A percentile compares a stretch with the other conserved stretches of the same genome.
Evolutionary conservation across 2,888 invertebrate species (phyloP).

Genomic region (Clistopyga incitator): DNA sequence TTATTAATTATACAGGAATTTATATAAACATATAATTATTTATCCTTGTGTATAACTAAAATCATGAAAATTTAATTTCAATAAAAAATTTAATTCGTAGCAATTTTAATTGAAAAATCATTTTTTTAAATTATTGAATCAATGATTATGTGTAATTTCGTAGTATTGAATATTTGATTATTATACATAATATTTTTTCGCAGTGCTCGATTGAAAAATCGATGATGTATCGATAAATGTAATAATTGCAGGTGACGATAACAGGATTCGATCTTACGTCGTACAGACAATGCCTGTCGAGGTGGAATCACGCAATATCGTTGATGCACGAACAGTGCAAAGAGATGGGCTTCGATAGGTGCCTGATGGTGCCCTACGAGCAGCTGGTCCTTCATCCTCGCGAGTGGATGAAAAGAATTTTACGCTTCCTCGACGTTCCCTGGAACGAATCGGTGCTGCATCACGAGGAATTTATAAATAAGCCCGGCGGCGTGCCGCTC

Average conservation of each 20-base stretch:
- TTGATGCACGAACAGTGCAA: constrained; percentile 97
- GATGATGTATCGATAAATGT: not conserved
- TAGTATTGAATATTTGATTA: too few species aligned
- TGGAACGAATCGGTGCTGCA: constrained; percentile 98
- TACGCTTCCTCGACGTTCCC: constrained; percentile 94
- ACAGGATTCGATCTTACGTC: constrained; percentile 97
- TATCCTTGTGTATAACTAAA: too few species aligned
- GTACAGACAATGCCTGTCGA: constrained; percentile 96
- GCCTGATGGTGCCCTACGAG: constrained; percentile 98
- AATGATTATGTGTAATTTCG: too few species aligned
- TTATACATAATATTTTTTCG: too few species aligned
- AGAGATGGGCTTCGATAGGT: constrained; percentile 90
- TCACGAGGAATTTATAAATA: constrained; percentile 98
- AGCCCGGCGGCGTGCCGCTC: constrained; percentile 96
- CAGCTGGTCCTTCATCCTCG: constrained; percentile 97
- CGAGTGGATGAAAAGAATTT: constrained; percentile 94
- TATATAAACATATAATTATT: too few species aligned
- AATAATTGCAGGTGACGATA: constrained; percentile 87
- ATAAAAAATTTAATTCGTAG: too few species aligned
- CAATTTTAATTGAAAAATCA: too few species aligned
- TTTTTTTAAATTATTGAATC: too few species aligned
- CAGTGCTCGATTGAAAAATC: not conserved
- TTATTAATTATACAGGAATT: too few species aligned
- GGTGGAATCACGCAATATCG: constrained; percentile 98
- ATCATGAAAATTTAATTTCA: too few species aligned